These are phyloP conservation scores for Psephotus haematonotus DNA, from an alignment of 2,113 vertebrate genomes.

Conservation along the genomic window DNA sequence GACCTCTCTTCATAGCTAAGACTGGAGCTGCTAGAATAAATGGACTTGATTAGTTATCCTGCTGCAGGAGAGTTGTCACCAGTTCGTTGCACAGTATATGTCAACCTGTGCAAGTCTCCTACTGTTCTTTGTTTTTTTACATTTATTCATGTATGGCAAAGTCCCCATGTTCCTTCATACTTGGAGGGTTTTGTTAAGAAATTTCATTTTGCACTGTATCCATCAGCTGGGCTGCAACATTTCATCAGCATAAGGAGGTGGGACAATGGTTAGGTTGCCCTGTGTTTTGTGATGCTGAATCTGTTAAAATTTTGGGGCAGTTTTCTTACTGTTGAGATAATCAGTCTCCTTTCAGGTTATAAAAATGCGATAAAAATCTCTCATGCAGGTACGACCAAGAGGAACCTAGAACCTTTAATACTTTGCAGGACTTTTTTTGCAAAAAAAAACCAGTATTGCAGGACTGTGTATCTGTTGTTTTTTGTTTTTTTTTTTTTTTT, in stretches of 20 bases:
- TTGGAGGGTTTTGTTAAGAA: background rate
- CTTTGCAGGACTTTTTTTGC: background rate
- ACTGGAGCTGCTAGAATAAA: background rate
- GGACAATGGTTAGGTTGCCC: background rate
- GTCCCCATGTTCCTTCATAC: fast-evolving
- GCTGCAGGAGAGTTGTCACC: background rate
- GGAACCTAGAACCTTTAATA: background rate
- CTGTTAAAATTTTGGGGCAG: background rate
- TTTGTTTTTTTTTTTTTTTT: too few species aligned
- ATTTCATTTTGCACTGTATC: fast-evolving
- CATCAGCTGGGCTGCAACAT: background rate
- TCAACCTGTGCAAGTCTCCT: background rate
- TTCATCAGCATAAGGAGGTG: background rate
- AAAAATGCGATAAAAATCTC: background rate
- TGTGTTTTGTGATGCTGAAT: background rate
- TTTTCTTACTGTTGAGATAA: background rate
- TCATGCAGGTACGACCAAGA: background rate
- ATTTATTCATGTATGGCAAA: background rate
- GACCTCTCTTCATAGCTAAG: background rate
- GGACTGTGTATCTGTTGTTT: background rate
- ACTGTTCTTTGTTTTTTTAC: background rate
- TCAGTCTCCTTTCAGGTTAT: background rate
- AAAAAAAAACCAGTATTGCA: background rate
- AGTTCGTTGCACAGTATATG: background rate
- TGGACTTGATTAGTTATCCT: background rate